Conservation (phyloP, 2,888 invertebrate species). For the Eupithecia pulchellata region DNA sequence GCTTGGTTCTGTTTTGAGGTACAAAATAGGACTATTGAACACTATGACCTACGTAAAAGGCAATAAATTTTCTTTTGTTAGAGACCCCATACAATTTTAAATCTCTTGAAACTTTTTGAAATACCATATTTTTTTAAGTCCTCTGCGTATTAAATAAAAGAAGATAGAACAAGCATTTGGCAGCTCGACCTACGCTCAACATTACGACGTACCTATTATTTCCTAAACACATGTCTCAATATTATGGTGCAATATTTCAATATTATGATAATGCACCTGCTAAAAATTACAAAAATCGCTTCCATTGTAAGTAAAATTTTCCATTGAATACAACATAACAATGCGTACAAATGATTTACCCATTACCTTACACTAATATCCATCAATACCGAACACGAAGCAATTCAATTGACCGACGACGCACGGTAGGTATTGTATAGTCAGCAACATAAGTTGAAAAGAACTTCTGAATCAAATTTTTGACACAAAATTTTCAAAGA, state of each 20-base stretch:
- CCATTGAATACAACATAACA: slow-evolving; percentile 28
- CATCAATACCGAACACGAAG: slow-evolving; percentile 62
- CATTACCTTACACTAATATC: slow-evolving; percentile 28
- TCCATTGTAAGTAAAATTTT: slow-evolving; percentile 10
- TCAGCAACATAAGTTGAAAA: slow-evolving; percentile 2
- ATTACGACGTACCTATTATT: no score
- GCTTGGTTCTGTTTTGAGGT: slow-evolving; percentile 73
- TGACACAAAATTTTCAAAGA: no score
- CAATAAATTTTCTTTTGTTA: background rate
- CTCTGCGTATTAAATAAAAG: no score
- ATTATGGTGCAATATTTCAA: background rate
- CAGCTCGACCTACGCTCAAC: no score
- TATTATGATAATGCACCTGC: background rate
- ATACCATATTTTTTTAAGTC: no score
- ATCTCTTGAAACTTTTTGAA: no score
- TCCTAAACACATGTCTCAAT: background rate
- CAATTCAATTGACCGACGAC: slow-evolving; percentile 75
- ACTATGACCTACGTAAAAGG: background rate
- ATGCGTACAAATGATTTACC: slow-evolving; percentile 48
- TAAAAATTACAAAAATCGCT: slow-evolving; percentile 7
- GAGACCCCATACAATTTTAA: no score
- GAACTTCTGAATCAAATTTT: no score
- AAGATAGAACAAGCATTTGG: no score
- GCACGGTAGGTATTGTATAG: slow-evolving; percentile 53
- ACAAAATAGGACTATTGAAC: slow-evolving; percentile 23